Conservation (phyloP, 1,140 invertebrate species). For the Diplogasteroides magnus region DNA sequence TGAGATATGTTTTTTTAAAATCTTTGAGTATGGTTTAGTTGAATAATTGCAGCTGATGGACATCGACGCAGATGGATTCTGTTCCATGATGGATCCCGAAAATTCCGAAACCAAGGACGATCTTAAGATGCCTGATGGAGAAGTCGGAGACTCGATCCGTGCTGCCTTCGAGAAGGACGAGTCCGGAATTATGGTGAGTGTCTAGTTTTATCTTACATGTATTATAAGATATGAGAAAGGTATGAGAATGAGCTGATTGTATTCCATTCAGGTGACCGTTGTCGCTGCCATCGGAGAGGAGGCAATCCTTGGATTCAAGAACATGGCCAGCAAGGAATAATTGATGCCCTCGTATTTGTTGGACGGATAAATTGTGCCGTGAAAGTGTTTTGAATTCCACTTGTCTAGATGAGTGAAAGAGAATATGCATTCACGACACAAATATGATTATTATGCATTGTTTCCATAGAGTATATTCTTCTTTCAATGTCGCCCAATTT, state of each 20-base stretch:
- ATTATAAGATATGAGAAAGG: too few species aligned
- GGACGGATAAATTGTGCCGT: too few species aligned
- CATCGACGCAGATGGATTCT: slow-evolving; percentile 41
- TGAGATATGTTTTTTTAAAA: too few species aligned
- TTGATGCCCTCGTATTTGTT: too few species aligned
- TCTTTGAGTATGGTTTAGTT: not conserved
- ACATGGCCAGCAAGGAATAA: slow-evolving; percentile 37
- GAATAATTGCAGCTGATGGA: slow-evolving; percentile 26
- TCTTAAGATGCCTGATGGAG: slow-evolving; percentile 30
- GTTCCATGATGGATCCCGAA: slow-evolving; percentile 35
- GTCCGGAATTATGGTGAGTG: slow-evolving; percentile 30
- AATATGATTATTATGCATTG: too few species aligned
- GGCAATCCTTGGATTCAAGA: slow-evolving; percentile 33
- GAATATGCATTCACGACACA: too few species aligned
- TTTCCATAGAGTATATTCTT: too few species aligned
- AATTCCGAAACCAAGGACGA: slow-evolving; percentile 41
- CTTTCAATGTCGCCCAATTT: too few species aligned
- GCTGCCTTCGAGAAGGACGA: slow-evolving; percentile 36
- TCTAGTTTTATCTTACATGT: too few species aligned
- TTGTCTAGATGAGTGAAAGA: too few species aligned
- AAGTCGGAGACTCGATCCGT: slow-evolving; percentile 32
- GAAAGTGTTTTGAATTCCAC: too few species aligned
- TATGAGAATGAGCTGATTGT: too few species aligned
- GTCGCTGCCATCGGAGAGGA: slow-evolving; percentile 34
- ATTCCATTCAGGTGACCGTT: slow-evolving; percentile 32